These are phyloP conservation scores for Danio tinwini DNA, from an alignment of 2,797 vertebrate genomes.

Conservation along the genomic window DNA sequence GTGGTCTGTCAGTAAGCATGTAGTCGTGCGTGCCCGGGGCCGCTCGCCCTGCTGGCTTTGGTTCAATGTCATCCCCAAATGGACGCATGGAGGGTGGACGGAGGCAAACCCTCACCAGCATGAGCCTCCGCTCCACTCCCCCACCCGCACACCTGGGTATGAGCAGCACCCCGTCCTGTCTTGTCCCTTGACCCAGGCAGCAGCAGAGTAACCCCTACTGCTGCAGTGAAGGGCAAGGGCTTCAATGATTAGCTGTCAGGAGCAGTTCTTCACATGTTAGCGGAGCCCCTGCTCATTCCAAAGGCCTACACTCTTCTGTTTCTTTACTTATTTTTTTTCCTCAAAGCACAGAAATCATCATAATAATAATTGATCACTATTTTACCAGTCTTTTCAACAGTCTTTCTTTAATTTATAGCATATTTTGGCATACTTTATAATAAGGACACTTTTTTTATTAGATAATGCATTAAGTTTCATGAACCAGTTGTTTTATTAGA, in stretches of 20 bases:
- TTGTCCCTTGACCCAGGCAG: slow-evolving; percentile 44
- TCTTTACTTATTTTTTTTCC: slow-evolving; percentile 18
- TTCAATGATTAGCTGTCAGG: slow-evolving; percentile 28
- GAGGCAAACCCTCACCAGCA: slow-evolving; percentile 84
- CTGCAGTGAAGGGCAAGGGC: slow-evolving; percentile 53
- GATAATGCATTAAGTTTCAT: slow-evolving; percentile 2
- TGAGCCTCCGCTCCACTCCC: slow-evolving; percentile 82
- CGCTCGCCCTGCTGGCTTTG: slow-evolving; percentile 69
- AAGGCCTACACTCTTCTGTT: slow-evolving; percentile 8
- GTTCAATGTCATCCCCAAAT: slow-evolving; percentile 75
- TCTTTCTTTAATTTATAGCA: not conserved
- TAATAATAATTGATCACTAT: not conserved
- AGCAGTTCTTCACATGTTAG: slow-evolving; percentile 47
- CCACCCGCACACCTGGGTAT: slow-evolving; percentile 84
- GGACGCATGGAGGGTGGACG: slow-evolving; percentile 76
- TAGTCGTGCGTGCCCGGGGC: slow-evolving; percentile 77
- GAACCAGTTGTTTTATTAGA: not conserved
- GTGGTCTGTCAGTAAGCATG: slow-evolving; percentile 71
- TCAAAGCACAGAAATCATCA: slow-evolving; percentile 3
- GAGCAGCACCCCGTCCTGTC: slow-evolving; percentile 79
- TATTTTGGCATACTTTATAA: not conserved
- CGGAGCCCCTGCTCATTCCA: slow-evolving; percentile 2
- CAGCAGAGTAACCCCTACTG: slow-evolving; percentile 45
- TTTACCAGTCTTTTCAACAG: not conserved
- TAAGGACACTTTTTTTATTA: not conserved